Evolutionary conservation across 2,113 vertebrate genomes (phyloP), one percentile per base, ranked within the genome.

Genomic region (Phalacrocorax carbo): DNA sequence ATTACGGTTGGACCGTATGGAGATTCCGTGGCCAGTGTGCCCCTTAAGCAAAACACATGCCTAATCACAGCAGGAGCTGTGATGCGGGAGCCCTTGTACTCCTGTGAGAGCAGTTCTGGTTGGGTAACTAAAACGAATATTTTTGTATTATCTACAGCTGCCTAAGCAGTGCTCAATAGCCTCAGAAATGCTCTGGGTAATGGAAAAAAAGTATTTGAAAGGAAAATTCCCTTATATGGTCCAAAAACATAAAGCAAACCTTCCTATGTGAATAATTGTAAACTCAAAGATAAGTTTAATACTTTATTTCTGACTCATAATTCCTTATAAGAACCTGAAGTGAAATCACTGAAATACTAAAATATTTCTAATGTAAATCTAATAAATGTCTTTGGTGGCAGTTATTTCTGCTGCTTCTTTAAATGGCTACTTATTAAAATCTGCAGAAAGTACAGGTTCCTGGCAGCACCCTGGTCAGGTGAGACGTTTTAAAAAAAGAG

Each of bases 181-280:
- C 76, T 60, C 73, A 80, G 90, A 77, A 95, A 91, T 84, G 60
- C 77, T 86, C 54, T 62, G 32, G 26, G 65, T 34, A 91, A 81
- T 54, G 46, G 36, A 60, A 79, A 57, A 57, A 34, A 79, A 42
- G 1, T 48, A 46, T 52, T 48, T 82, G 69, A 89, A 79, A 40
- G 51, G 51, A 83, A 93, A 87, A 88, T 95, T 88, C 61, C 93
- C 92, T 96, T 96, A 71, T 62, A 94, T 88, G 90, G 94, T 80
- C n/a, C 85, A 86, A 62, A 86, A 90, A 3, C n/a, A 48, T 88
- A 88, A 88, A 78, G 38, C 60, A 60, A 66, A 78, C 42, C 51
- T 93, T 90, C 0, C 0, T 82, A 82, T 88, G 65, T 69, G 71
- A 94, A 66, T 82, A 80, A 93, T 0, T 70, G 58, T 72, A 83